Evolutionary conservation across 1,140 invertebrate genomes (phyloP), one percentile per base, ranked within the genome.

Genomic region (Hydropsyche tenuis): DNA sequence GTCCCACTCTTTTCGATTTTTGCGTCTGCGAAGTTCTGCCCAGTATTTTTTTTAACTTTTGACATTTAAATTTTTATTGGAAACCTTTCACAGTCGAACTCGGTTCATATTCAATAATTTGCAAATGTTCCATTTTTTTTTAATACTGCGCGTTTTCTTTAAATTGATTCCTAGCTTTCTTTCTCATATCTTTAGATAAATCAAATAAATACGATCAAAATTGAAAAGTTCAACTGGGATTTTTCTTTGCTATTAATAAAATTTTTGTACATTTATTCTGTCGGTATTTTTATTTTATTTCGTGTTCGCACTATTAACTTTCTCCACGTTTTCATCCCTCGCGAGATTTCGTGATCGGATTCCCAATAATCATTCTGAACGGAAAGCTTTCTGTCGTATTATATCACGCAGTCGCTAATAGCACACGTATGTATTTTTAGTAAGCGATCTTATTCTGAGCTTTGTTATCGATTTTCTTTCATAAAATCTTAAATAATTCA

Each of bases 301-400:
- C 3, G 66, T 27, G 46, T 42, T 53, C 66, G 66, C 45, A 68
- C 66, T 69, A 69, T 69, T 69, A 69, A 48, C 66, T 69, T 69
- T 51, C 46, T 18, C 23, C 23, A 20, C 66, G 43, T 69, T 69
- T 69, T 45, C 66, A 69, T 69, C 43, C 66, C 37, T 69, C 37
- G 22, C 66, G n/a, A 45, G 45, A 7, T 27, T 69, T 69, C 66
- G 66, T 69, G 66, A 69, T 69, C 66, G 42, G 66, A 69, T 51
- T 69, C 66, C 25, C n/a, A 27, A 69, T 18, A 23, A 42, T 69
- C 37, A 51, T 51, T 16, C 43, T 27, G 46, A 69, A 69, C 66
- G 66, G 22, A 69, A 69, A 69, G 25, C 43, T 51, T 42, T 69
- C 3, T 37, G 30, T 37, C 30, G 30, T 9, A 37, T 37, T 37